Base-by-base conservation (phyloP, 2,797 vertebrate species). In the Melanitta fusca region DNA sequence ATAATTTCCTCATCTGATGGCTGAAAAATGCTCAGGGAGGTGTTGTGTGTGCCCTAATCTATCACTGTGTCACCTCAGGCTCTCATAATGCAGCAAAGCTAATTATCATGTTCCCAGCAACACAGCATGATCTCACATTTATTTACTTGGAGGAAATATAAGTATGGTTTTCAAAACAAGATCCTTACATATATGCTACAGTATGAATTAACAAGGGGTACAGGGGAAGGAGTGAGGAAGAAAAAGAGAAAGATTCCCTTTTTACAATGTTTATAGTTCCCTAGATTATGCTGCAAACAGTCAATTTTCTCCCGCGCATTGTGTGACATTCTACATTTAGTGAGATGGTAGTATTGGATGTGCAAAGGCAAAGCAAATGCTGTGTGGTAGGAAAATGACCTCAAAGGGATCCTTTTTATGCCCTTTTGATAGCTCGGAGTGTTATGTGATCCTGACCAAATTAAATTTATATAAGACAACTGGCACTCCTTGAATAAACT, bases 51-150 rank as follows among this genome's bases (percentile, higher is more conserved):
- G 78, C 62, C 87, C 18, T 82, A 87, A 81, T 93, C 86, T 91
- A 77, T 47, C 81, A 87, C 70, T 94, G 49, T 54, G 91, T 87
- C 86, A 96, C 95, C 95, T 93, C 95, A 92, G 95, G 95, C 95
- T 92, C 80, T 96, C 45, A 56, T 95, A 89, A 70, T 95, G 93
- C 96, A 95, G 73, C 81, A 91, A 74, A 95, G 57, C 60, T 97
- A 96, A 97, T 97, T 93, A 96, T 70, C 77, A 25, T 91, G 79
- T 94, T 97, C 88, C 93, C 80, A 95, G 83, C 75, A 94, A 36
- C 77, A 56, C 62, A 72, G 92, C 80, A 66, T 70, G 80, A 84
- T 83, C 91, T 95, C 84, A 79, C 81, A 57, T n/a, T 95, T 95
- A 60, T 90, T 82, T 94, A 73, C 69, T 82, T 85, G 45, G 53